These are phyloP conservation scores for Damaliscus lunatus DNA, from an alignment of 2,113 vertebrate species.

Conservation along the genomic window DNA sequence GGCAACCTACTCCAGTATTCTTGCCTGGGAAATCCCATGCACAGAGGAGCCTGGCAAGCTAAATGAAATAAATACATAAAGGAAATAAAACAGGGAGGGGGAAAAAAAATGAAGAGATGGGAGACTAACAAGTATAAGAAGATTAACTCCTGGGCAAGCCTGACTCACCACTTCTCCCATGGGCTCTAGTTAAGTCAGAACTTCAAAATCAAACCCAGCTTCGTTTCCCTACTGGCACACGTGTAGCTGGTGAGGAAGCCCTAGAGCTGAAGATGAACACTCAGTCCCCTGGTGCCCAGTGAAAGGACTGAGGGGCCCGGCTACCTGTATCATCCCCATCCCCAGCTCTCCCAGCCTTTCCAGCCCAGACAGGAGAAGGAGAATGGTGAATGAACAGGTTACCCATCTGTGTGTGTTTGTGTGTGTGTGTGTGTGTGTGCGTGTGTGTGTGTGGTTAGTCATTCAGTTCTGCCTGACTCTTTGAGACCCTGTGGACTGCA, in stretches of 20 bases:
- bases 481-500: neutral
- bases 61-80: neutral
- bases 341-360: neutral
- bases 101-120: neutral
- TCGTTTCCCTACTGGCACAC: rapidly evolving
- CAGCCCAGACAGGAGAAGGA: too few species aligned
- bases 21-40: neutral
- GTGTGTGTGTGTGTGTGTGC: too few species aligned
- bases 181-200: neutral
- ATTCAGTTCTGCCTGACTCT: neutral
- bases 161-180: neutral
- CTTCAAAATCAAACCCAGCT: neutral
- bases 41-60: neutral
- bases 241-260: neutral
- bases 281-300: rapidly evolving
- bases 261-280: too few species aligned
- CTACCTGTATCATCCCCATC: neutral
- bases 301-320: neutral
- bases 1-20: neutral
- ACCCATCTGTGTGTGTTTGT: too few species aligned
- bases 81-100: neutral
- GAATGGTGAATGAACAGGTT: too few species aligned
- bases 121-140: neutral
- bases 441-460: neutral
- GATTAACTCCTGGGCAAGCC: neutral